phyloP scores from a whole-genome alignment of 2,113 vertebrate species.

The Motacilla alba region DNA sequence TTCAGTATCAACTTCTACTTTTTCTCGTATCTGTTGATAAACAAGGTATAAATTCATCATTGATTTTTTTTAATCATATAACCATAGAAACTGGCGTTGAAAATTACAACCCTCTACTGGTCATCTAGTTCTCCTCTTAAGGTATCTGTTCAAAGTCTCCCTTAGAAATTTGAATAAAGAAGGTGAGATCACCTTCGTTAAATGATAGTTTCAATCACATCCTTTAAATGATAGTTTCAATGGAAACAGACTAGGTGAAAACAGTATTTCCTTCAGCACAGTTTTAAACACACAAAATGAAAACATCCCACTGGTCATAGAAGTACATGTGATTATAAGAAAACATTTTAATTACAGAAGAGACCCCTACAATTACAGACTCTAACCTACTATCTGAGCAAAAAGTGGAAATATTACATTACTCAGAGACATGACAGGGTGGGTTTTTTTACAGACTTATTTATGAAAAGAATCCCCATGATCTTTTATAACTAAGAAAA shows the following conservation, averaged over 20 bases:
- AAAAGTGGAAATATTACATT: not conserved
- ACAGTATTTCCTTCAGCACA: not conserved
- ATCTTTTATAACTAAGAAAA: not conserved
- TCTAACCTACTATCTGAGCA: not conserved
- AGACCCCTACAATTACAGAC: not conserved
- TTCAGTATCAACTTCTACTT: not conserved
- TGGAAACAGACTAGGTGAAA: not conserved
- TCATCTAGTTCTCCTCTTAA: not conserved
- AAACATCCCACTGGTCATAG: not conserved
- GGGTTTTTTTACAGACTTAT: accelerated
- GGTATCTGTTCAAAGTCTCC: not conserved
- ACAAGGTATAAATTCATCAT: not conserved
- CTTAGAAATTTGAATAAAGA: not conserved
- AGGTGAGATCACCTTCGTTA: not conserved
- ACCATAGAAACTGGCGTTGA: not conserved
- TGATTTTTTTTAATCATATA: not conserved
- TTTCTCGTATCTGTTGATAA: not conserved
- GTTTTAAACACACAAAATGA: not conserved
- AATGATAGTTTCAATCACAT: not conserved
- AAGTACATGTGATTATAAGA: not conserved
- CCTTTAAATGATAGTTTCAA: not conserved
- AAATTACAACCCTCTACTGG: not conserved
- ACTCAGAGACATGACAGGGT: not conserved
- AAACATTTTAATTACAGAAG: not conserved
- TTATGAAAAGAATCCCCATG: not conserved